Base-by-base conservation (phyloP, 2,888 invertebrate species). In the Cantharis nigra region DNA sequence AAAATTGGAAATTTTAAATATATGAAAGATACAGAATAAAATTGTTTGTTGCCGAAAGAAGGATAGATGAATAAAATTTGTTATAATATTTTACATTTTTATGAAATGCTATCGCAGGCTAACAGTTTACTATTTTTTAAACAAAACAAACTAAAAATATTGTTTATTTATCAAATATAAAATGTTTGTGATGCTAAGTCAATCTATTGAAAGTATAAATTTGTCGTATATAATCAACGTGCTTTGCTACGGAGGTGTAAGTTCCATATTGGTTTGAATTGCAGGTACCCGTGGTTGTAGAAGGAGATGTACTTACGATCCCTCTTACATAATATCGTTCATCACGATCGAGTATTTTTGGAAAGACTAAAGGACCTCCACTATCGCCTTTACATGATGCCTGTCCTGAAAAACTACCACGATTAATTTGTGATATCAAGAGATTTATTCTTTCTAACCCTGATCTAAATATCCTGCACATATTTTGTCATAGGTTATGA, bases 301-400 rank as follows among this genome's bases (percentile, higher is more conserved):
- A n/a, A 5, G 89, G 81, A 9, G 88, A 87, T 33, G 88, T 83
- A 78, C 90, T 90, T 4, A 90, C 90, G 72, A 90, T 85, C 0
- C 90, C 90, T 67, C 88, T 84, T 7, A 90, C 82, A 78, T 87
- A 90, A 86, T 87, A 90, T 5, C 87, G 80, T 2, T 81, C 82
- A 5, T 70, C 23, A 20, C 13, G 7, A 49, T n/a, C 49, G 7
- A 7, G 1, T 28, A 30, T 63, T 1, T 84, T 84, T 0, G 87
- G 83, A 78, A 89, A 89, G 0, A 87, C 86, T 0, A 90, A 82
- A 0, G 89, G 89, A 0, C 89, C 89, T 0, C 90, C 90, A 74
- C 89, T 89, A 85, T 90, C 89, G 0, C 89, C 89, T 77, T 87
- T 85, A 80, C 90, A 90, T 0, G 89, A 82, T 0, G 89, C 87